These are phyloP conservation scores for Hypomecis atomaria DNA, from an alignment of 2,888 invertebrate genomes.

Conservation along the genomic window DNA sequence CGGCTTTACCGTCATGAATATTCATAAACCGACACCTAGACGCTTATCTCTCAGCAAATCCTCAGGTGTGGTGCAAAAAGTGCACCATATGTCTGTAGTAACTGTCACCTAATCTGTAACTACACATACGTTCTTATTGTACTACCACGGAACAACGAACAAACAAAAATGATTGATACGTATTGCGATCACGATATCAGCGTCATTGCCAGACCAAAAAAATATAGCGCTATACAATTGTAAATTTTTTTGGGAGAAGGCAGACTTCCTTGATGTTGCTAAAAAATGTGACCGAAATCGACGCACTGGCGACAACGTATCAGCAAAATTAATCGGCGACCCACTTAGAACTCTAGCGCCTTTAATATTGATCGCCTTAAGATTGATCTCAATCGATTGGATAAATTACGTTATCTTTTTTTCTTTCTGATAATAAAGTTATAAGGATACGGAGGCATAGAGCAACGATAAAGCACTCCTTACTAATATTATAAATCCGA, in stretches of 20 bases:
- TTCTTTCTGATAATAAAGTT: too few relatives aligned
- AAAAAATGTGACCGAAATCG: constrained; percentile 18
- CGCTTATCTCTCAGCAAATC: constrained; percentile 10
- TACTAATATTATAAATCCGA: too few relatives aligned
- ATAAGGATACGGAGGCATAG: background rate
- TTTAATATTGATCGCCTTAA: constrained; percentile 17
- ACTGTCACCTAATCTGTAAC: background rate
- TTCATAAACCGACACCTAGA: constrained; percentile 34
- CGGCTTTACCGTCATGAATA: constrained; percentile 42
- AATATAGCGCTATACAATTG: background rate
- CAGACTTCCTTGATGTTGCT: constrained; percentile 22
- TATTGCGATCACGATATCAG: constrained; percentile 22
- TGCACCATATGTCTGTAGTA: background rate
- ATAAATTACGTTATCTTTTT: too few relatives aligned
- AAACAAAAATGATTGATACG: constrained; percentile 40
- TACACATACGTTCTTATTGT: constrained; percentile 11
- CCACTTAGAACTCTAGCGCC: constrained; percentile 24
- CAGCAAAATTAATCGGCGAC: constrained; percentile 25
- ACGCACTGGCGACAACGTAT: constrained; percentile 9
- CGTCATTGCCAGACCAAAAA: constrained; percentile 8
- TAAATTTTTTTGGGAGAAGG: constrained; percentile 20
- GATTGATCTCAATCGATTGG: too few relatives aligned
- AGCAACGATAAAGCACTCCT: background rate
- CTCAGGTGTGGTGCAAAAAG: too few relatives aligned
- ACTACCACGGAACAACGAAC: constrained; percentile 35